A percentile compares a stretch with the other conserved stretches of the same genome.
phyloP scores from a whole-genome alignment of 2,888 invertebrate species.

The Metacarcinus magister region DNA sequence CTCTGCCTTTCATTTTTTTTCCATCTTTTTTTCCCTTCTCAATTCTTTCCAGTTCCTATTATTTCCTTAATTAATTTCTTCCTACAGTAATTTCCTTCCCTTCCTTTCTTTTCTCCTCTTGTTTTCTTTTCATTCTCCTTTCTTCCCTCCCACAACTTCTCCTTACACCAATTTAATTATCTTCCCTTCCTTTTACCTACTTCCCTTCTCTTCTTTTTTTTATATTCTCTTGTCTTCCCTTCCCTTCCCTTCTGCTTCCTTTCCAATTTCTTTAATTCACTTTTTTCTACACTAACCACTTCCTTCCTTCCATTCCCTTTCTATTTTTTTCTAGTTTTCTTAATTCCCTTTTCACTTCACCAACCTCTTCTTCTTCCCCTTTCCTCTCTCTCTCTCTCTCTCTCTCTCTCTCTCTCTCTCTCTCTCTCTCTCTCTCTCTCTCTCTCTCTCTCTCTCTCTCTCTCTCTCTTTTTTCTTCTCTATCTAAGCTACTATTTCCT shows the following conservation, averaged over 20 bases:
- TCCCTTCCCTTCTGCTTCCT: neutral
- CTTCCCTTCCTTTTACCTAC: neutral
- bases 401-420: slow-evolving; percentile 21
- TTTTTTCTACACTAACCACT: too few species aligned
- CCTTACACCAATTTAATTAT: too few species aligned
- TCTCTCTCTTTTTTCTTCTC: neutral
- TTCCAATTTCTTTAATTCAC: too few species aligned
- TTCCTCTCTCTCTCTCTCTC: neutral
- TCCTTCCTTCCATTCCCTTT: neutral
- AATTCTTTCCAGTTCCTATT: too few species aligned
- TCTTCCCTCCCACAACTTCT: neutral
- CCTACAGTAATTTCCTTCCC: too few species aligned
- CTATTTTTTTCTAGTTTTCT: neutral
- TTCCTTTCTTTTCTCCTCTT: too few species aligned
- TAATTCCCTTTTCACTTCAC: neutral
- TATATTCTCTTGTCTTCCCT: neutral
- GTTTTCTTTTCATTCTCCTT: neutral
- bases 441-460: slow-evolving; percentile 37
- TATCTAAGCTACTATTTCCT: neutral
- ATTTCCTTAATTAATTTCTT: too few species aligned
- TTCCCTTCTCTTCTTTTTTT: neutral
- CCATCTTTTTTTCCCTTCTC: too few species aligned
- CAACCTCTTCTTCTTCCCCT: neutral
- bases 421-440: neutral
- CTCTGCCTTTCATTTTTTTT: neutral